phyloP scores from a whole-genome alignment of 30 jellyfish, hydroid and myxozoan genomes.

The Pseudorhiza aurosa region DNA sequence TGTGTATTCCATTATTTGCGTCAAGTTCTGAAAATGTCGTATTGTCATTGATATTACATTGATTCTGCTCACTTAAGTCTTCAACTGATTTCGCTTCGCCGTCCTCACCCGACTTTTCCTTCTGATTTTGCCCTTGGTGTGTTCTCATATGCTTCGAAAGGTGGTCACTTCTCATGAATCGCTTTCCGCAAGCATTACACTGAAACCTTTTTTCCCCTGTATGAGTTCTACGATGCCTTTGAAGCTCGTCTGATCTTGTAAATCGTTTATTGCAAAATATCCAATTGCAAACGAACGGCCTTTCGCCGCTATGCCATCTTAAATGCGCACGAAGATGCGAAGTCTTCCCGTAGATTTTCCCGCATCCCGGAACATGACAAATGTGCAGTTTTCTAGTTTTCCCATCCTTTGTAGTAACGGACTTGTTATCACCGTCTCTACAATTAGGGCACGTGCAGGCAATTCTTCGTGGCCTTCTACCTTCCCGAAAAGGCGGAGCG shows the following conservation, averaged over 20 bases:
- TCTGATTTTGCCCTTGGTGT: constrained; percentile 78
- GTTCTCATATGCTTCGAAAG: constrained; percentile 98
- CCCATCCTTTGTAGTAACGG: constrained; percentile 97
- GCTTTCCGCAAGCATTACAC: constrained; percentile 93
- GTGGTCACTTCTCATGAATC: constrained; percentile 98
- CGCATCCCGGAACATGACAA: constrained; percentile 99
- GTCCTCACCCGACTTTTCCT: constrained; percentile 60
- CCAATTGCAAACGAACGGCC: constrained; percentile 99
- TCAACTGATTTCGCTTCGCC: constrained; percentile 20
- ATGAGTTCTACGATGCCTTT: constrained; percentile 97
- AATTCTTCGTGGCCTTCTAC: constrained; percentile 98
- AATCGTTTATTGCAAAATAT: constrained; percentile 93
- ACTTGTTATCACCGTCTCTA: constrained; percentile 97
- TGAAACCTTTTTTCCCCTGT: constrained; percentile 99
- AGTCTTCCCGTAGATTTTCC: constrained; percentile 97
- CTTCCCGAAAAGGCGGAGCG: constrained; percentile 85
- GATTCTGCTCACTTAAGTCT: constrained; percentile 40
- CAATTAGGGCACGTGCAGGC: constrained; percentile 99
- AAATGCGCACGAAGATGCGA: constrained; percentile 98
- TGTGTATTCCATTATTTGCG: neutral
- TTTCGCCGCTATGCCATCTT: constrained; percentile 99
- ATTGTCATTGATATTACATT: neutral
- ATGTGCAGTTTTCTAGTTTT: constrained; percentile 92
- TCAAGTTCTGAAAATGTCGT: constrained; percentile 33
- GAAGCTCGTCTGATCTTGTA: constrained; percentile 98